phyloP scores from a whole-genome alignment of 2,888 invertebrate species.

The Cylloceria caligata region DNA sequence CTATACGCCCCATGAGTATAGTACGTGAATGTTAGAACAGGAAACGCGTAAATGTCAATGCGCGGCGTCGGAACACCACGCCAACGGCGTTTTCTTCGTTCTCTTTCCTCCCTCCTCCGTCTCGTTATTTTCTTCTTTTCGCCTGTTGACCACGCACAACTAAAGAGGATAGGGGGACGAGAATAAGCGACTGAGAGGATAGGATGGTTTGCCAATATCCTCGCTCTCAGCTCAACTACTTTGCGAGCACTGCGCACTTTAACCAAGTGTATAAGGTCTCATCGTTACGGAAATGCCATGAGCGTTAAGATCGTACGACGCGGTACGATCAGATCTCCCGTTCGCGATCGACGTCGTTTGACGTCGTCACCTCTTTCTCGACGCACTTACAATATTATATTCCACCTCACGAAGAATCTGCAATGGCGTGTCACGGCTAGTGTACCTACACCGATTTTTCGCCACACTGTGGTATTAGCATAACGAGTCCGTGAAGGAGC shows the following conservation, averaged over 20 bases:
- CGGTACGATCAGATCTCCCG: slow-evolving; percentile 54
- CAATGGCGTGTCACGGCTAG: slow-evolving; percentile 26
- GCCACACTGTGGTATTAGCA: slow-evolving; percentile 50
- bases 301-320: slow-evolving; percentile 61
- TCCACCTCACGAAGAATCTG: slow-evolving; percentile 12
- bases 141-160: slow-evolving; percentile 22
- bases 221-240: slow-evolving; percentile 5
- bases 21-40: slow-evolving; percentile 70
- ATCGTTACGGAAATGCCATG: slow-evolving; percentile 52
- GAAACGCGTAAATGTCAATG: slow-evolving; percentile 71
- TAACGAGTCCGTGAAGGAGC: slow-evolving; percentile 56
- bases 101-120: slow-evolving; percentile 3
- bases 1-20: background rate
- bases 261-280: slow-evolving; percentile 25
- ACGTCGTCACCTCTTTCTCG: slow-evolving; percentile 58
- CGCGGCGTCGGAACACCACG: slow-evolving; percentile 51
- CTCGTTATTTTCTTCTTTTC: background rate
- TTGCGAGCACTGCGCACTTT: slow-evolving; percentile 12
- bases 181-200: slow-evolving; percentile 14
- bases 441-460: slow-evolving; percentile 14
- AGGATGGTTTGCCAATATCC: slow-evolving; percentile 20
- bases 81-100: slow-evolving; percentile 13
- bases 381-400: slow-evolving; percentile 60
- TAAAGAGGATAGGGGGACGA: background rate
- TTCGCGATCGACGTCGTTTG: slow-evolving; percentile 41